A percentile compares a stretch with the other conserved stretches of the same genome.
These are phyloP conservation scores for Myotis vivesi DNA, from an alignment of 2,797 vertebrate genomes.

Conservation along the genomic window DNA sequence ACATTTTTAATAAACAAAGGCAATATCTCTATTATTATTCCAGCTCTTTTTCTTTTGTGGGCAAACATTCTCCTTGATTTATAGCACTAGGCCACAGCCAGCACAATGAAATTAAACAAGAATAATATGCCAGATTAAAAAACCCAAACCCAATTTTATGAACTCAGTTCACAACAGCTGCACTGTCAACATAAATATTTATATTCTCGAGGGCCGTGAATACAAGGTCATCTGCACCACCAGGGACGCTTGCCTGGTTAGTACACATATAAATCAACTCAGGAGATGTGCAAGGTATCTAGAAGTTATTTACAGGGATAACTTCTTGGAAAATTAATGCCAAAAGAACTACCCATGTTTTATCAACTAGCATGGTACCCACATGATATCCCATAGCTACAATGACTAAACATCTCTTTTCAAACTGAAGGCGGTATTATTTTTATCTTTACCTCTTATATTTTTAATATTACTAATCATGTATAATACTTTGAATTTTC, in stretches of 20 bases:
- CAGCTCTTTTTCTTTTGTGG: background rate
- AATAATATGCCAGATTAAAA: constrained; percentile 58
- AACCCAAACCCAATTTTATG: constrained; percentile 67
- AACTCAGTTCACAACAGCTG: constrained; percentile 64
- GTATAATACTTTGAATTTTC: constrained; percentile 3
- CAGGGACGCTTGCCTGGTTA: background rate
- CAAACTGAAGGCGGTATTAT: background rate
- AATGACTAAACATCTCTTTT: background rate
- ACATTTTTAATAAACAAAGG: constrained; percentile 26
- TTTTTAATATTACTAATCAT: constrained; percentile 15
- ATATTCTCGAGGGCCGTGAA: constrained; percentile 39
- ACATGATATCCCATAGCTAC: background rate
- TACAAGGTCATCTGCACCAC: constrained; percentile 40
- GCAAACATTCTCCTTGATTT: constrained; percentile 57
- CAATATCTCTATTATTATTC: constrained; percentile 2
- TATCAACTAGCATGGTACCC: constrained; percentile 4
- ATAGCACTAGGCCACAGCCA: background rate
- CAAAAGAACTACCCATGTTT: constrained; percentile 1
- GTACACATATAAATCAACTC: background rate
- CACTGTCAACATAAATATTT: constrained; percentile 61
- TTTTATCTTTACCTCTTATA: constrained; percentile 11
- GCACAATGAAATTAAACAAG: constrained; percentile 65
- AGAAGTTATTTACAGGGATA: constrained; percentile 40
- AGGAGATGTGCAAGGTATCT: background rate
- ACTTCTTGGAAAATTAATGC: constrained; percentile 42